Percentiles rank a stretch among this genome's conserved stretches.
These are phyloP conservation scores for Musca domestica DNA, from an alignment of 1,140 invertebrate genomes.

Conservation along the genomic window DNA sequence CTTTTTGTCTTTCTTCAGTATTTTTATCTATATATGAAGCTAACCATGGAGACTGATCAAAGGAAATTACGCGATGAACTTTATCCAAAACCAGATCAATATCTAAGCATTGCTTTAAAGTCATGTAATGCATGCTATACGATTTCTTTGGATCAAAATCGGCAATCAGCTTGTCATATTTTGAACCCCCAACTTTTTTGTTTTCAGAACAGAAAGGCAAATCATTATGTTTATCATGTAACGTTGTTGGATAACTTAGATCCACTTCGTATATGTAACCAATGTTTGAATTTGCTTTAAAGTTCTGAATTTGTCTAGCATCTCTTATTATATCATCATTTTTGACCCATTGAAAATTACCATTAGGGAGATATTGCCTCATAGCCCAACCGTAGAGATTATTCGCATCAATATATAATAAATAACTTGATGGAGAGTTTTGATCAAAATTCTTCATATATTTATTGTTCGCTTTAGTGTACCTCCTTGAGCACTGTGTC, in stretches of 20 bases:
- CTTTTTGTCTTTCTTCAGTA: constrained; percentile 45
- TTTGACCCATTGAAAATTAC: constrained; percentile 53
- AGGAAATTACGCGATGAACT: constrained; percentile 57
- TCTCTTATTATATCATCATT: too few relatives aligned
- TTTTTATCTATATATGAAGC: constrained; percentile 55
- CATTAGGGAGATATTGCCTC: constrained; percentile 54
- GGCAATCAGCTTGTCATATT: constrained; percentile 33
- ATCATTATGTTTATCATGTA: constrained; percentile 29
- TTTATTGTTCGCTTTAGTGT: constrained; percentile 55
- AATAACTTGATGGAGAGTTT: constrained; percentile 39
- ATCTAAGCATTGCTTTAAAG: constrained; percentile 55
- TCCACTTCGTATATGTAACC: constrained; percentile 56
- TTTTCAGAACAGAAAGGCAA: too few relatives aligned
- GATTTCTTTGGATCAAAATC: constrained; percentile 42
- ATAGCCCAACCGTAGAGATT: constrained; percentile 60
- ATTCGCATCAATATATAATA: constrained; percentile 56
- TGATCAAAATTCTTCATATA: constrained; percentile 54
- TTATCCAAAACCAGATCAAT: constrained; percentile 54
- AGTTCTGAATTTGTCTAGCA: too few relatives aligned
- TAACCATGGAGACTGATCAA: constrained; percentile 57
- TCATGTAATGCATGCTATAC: constrained; percentile 57
- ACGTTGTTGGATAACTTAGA: constrained; percentile 43
- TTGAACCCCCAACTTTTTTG: background rate
- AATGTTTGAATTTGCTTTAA: too few relatives aligned
- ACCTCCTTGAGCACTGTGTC: constrained; percentile 36